A percentile compares a stretch with the other conserved stretches of the same genome.
Conservation (phyloP, 2,888 invertebrate species). For the Carcina quercana region DNA sequence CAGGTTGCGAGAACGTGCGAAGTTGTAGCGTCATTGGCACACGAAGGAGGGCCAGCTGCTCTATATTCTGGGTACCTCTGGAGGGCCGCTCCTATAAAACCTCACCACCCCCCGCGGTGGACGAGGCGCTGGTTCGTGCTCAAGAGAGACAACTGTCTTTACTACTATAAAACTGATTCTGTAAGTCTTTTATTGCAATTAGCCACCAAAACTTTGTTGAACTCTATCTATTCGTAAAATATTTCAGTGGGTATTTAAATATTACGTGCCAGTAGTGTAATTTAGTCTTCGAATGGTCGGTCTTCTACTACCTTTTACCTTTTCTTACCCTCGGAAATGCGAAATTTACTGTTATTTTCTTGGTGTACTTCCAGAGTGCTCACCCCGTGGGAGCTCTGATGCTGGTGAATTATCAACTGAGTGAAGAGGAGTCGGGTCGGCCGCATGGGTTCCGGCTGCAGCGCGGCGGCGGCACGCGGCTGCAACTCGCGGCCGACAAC, state of each 20-base stretch:
- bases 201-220: no score
- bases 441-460: slow-evolving; percentile 82
- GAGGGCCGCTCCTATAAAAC: slow-evolving; percentile 76
- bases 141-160: slow-evolving; percentile 93
- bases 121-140: slow-evolving; percentile 93
- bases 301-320: no score
- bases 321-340: no score
- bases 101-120: slow-evolving; percentile 79
- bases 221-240: no score
- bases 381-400: slow-evolving; percentile 93
- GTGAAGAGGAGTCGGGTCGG: slow-evolving; percentile 78
- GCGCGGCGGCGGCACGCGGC: slow-evolving; percentile 79
- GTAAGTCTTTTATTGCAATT: slow-evolving; percentile 76
- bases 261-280: no score
- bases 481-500: slow-evolving; percentile 87
- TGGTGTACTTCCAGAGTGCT: slow-evolving; percentile 78
- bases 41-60: slow-evolving; percentile 76
- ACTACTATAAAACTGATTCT: slow-evolving; percentile 94
- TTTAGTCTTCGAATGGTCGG: no score
- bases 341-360: no score
- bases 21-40: slow-evolving; percentile 80
- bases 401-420: slow-evolving; percentile 86
- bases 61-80: slow-evolving; percentile 85
- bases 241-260: no score
- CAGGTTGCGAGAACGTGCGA: slow-evolving; percentile 90